phyloP scores from a whole-genome alignment of 92 coral and sea anemone genomes.

The Umimayanthus chanpuru region DNA sequence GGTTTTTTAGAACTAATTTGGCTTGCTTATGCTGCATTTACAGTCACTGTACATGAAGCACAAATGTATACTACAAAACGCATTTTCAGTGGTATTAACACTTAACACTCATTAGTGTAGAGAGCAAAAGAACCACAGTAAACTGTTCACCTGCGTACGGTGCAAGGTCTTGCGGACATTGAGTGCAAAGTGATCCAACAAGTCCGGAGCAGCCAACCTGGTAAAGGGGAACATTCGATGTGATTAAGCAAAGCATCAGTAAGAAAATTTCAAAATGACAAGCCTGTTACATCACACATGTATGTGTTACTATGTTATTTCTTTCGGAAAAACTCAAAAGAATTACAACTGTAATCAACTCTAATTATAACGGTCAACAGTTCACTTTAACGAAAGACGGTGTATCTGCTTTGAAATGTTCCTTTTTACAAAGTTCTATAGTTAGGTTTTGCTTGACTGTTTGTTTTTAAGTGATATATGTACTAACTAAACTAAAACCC shows the following conservation, averaged over 20 bases:
- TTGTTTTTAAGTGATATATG: no score
- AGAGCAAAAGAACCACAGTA: not conserved
- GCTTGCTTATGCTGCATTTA: not conserved
- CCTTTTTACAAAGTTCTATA: not conserved
- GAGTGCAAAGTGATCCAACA: constrained; percentile 91
- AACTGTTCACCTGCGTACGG: constrained; percentile 77
- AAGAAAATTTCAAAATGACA: no score
- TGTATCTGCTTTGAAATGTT: not conserved
- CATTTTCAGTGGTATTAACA: not conserved
- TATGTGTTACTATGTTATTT: no score
- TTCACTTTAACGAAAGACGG: no score
- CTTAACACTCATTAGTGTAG: not conserved
- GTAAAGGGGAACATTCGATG: not conserved
- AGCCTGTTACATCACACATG: no score
- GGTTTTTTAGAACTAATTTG: not conserved
- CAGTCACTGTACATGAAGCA: no score
- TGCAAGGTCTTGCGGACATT: constrained; percentile 83
- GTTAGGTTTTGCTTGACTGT: no score
- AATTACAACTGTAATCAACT: no score
- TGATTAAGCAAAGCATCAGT: not conserved
- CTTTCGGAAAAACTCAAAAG: no score
- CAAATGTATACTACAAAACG: not conserved
- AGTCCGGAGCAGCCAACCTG: constrained; percentile 93
- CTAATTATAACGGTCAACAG: no score
- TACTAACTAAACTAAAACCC: no score